Evolutionary conservation across 1,140 invertebrate genomes (phyloP).

Genomic region (Drosophila ercepeae): DNA sequence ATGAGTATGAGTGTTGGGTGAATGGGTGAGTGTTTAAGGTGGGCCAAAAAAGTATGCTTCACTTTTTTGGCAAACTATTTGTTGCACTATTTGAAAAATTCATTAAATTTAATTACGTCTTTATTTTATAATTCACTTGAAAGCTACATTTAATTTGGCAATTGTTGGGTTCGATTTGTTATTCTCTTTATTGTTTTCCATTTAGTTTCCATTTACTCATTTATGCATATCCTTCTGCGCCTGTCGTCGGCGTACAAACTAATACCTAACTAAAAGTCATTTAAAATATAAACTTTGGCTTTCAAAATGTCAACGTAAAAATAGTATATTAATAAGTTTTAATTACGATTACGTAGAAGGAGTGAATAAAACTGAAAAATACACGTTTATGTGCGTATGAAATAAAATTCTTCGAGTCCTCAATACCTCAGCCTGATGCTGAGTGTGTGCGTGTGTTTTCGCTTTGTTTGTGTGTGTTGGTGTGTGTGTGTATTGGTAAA

Average conservation of each 20-base stretch:
- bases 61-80: conserved; percentile 55
- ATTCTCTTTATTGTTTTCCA: conserved; percentile 39
- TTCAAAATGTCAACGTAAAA: conserved; percentile 80
- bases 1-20: conserved; percentile 4
- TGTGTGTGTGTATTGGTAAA: conserved; percentile 34
- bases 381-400: conserved; percentile 56
- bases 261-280: conserved; percentile 75
- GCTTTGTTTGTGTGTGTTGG: conserved; percentile 22
- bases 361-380: conserved; percentile 31
- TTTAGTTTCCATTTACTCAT: conserved; percentile 19
- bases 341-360: conserved; percentile 28
- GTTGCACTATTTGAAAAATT: conserved; percentile 47
- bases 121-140: conserved; percentile 78
- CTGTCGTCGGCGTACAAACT: conserved; percentile 61
- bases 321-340: conserved; percentile 45
- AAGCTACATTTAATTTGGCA: conserved; percentile 83
- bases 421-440: neutral
- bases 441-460: conserved; percentile 29
- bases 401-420: conserved; percentile 64
- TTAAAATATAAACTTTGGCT: conserved; percentile 81
- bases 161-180: conserved; percentile 83
- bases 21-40: conserved; percentile 22
- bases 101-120: conserved; percentile 76
- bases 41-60: conserved; percentile 56
- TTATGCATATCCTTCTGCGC: conserved; percentile 32